Base-by-base conservation (phyloP, 2,113 vertebrate species). In the Xenopus borealis region DNA sequence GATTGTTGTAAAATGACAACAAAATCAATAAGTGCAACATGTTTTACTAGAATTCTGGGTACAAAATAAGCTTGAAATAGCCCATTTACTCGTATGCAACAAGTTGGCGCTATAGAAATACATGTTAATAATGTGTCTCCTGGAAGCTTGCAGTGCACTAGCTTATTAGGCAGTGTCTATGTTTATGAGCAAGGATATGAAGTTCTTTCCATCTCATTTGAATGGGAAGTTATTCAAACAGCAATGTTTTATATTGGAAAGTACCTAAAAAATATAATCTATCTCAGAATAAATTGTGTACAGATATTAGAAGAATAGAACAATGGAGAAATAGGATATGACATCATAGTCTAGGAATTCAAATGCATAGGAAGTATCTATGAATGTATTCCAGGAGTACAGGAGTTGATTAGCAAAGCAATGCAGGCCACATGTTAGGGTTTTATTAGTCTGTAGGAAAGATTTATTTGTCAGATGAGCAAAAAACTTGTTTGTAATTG, bases 221-320 rank as follows among this genome's bases (percentile, higher is more conserved):
- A 52, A 17, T 57, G 63, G 40, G 20, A 57, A 18, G 17, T 59
- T 19, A 17, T 67, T 40, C 44, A 16, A 64, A 45, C 1, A 52
- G 14, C 64, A 65, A 11, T 66, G 23, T 0, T 0, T 3, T 53
- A 45, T 70, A 63, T n/a, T 59, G 1, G 14, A 59, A 81, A 73
- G n/a, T 66, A 33, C 23, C 0, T 23, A 53, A 62, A 23, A 75
- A 17, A 72, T 71, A 75, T 71, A 6, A 75, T 65, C 17, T 72
- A 45, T 75, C 62, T 77, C 33, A 67, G 67, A 79, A 18, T 50
- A 59, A 62, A 71, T 62, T 73, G 8, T 62, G n/a, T 44, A 8
- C 4, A 30, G 67, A 23, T 71, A 72, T 59, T 27, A 12, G 2
- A 52, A 27, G 27, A 77, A 72, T 46, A 47, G 30, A 71, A 65